Percentiles rank a stretch among this genome's conserved stretches.
Conservation (phyloP, 1,140 invertebrate species). For the Halictus rubicundus region DNA sequence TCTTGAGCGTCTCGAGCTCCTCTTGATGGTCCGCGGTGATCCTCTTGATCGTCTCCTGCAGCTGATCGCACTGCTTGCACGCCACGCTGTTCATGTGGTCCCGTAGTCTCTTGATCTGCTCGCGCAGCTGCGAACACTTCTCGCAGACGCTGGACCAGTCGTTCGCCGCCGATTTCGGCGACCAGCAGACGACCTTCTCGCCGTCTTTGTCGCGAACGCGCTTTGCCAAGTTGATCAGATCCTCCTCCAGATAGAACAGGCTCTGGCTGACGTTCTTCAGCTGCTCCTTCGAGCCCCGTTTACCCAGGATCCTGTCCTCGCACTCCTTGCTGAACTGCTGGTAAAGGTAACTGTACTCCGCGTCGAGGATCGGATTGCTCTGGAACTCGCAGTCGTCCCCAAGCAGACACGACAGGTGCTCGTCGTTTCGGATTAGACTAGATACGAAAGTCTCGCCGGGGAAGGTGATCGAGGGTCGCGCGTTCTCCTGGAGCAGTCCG, state of each 20-base stretch:
- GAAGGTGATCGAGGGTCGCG: conserved; percentile 40
- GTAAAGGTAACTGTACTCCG: conserved; percentile 84
- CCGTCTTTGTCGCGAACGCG: conserved; percentile 53
- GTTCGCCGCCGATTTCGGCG: conserved; percentile 20
- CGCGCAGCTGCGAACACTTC: conserved; percentile 76
- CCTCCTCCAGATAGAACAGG: conserved; percentile 68
- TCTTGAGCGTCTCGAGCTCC: conserved; percentile 71
- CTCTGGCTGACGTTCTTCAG: conserved; percentile 66
- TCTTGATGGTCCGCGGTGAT: conserved; percentile 73
- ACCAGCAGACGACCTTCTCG: conserved; percentile 35
- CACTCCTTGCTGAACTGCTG: conserved; percentile 83
- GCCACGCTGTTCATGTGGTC: conserved; percentile 80
- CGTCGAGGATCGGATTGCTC: conserved; percentile 79
- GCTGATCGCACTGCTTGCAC: conserved; percentile 83
- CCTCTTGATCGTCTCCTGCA: conserved; percentile 79
- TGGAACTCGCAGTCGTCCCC: conserved; percentile 72
- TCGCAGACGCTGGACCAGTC: conserved; percentile 72
- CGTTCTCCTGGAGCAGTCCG: conserved; percentile 78
- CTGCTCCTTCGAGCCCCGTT: conserved; percentile 65
- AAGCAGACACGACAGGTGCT: conserved; percentile 66
- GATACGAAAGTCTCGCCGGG: conserved; percentile 69
- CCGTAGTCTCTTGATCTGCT: conserved; percentile 81
- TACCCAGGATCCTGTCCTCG: conserved; percentile 66
- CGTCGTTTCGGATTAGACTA: conserved; percentile 74
- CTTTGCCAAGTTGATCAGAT: conserved; percentile 65